Percentiles rank a stretch among this genome's conserved stretches.
Evolutionary conservation across 2,113 vertebrate species (phyloP).

Genomic region (Psettodes erumei): DNA sequence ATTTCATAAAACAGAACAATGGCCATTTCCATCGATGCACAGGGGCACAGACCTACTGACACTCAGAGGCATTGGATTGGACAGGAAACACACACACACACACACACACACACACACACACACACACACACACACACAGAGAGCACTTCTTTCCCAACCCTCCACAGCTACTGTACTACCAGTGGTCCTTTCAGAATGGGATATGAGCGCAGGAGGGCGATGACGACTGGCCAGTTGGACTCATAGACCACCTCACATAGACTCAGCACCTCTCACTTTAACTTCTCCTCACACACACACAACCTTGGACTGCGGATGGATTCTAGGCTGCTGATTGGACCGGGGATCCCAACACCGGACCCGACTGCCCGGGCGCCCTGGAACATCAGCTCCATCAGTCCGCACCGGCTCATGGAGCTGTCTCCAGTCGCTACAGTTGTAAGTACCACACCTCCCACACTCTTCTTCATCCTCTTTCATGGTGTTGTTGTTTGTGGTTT

Average conservation of each 20-base stretch:
- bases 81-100: too few species aligned
- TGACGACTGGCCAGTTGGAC: conserved; percentile 42
- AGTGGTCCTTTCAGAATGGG: conserved; percentile 28
- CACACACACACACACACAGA: not conserved
- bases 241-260: conserved; percentile 15
- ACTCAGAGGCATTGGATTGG: conserved; percentile 53
- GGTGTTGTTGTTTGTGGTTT: not conserved
- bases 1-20: not conserved
- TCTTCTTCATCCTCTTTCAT: not conserved
- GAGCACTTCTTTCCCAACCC: conserved; percentile 28
- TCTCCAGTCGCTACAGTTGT: conserved; percentile 78
- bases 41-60: conserved; percentile 45
- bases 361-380: conserved; percentile 64
- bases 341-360: conserved; percentile 64
- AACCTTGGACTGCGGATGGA: conserved; percentile 55
- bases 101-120: too few species aligned
- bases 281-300: not conserved
- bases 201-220: conserved; percentile 35
- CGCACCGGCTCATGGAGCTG: conserved; percentile 77
- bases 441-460: conserved; percentile 64
- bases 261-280: not conserved
- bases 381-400: conserved; percentile 74
- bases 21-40: not conserved
- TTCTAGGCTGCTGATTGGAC: conserved; percentile 63
- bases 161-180: conserved; percentile 45